Evolutionary conservation across 2,888 invertebrate species (phyloP), one percentile per base, ranked within the genome.

Genomic region (Eulithis prunata): DNA sequence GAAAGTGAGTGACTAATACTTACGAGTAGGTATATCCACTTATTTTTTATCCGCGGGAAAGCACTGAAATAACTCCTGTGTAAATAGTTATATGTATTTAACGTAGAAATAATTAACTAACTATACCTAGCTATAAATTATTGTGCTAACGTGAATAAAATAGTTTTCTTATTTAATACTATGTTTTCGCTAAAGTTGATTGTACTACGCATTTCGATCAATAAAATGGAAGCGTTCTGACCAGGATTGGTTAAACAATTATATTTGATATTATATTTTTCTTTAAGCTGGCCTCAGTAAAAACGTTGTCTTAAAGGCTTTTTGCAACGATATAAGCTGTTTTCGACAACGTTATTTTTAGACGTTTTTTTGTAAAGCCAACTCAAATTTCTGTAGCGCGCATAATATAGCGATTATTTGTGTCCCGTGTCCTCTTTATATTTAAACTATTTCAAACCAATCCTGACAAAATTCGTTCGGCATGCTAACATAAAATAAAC

Each of bases 131-230:
- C 83, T 87, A 83, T 78, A 81, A 83, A 79, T 75, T 80, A 78
- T 77, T 74, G 79, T 79, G 75, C 78, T 77, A 78, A 66, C 51
- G 52, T 53, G 57, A 63, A 60, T 63, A 36, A 66, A 57, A 65
- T 56, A 10, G 58, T 59, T 58, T 62, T 52, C 36, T 53, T 79
- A 32, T 79, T 85, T 85, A 81, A 82, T 75, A 72, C 87, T 86
- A 86, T 74, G 5, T 49, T 46, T 32, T 56, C 32, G 32, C 62
- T 68, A 59, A 57, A 58, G 78, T 82, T 75, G 83, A 89, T 91
- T 91, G 90, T 91, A 90, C 90, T 91, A 87, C n/a, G 36, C 79
- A 75, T 75, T 72, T 82, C 78, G 78, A 49, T 49, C 8, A 78
- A 74, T 69, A 68, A 71, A 77, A 79, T 85, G 84, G 84, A 88